Evolutionary conservation across 2,113 vertebrate species (phyloP), one percentile per base, ranked within the genome.

Genomic region (Pontoporia blainvillei): DNA sequence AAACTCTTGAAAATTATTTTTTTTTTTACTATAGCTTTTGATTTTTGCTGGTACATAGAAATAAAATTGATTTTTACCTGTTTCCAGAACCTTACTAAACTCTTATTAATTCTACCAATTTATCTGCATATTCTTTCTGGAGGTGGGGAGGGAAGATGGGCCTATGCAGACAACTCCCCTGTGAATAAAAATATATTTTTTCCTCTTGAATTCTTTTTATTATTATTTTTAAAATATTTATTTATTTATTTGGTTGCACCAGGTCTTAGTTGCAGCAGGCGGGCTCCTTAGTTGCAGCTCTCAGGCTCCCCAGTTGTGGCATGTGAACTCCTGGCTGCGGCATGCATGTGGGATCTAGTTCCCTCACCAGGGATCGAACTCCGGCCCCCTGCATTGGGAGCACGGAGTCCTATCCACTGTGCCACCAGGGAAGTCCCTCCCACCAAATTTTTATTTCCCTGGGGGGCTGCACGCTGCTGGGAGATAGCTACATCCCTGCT

Each of bases 401-500:
- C 52, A 52, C 4, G 1, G 52, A 18, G 15, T 52, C 52, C 52
- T 52, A 52, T 18, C 52, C 17, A 52, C 52, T 18, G 52, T 6
- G 52, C 52, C 52, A 52, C 52, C 52, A 52, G 52, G 15, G 52
- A 52, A 52, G 52, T 52, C 52, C 52, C 49, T 91, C 72, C 90
- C 75, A 82, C 94, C 71, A 87, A 89, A 66, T 85, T 86, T 87
- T 76, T 90, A 85, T 95, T 96, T 94, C 91, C 59, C 88, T 0
- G 0, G 62, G 67, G 85, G 85, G 27, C 79, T 90, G 75, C 10
- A 6, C 2, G 1, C 59, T 23, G 18, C 93, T 36, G 71, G 29
- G 64, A 90, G 92, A 82, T 46, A 96, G 81, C 83, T 36, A 44
- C 34, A 27, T 72, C n/a, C 78, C 46, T 61, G 61, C 76, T 78